Evolutionary conservation across 2,888 invertebrate species (phyloP).

Genomic region (Lydus trimaculatus): DNA sequence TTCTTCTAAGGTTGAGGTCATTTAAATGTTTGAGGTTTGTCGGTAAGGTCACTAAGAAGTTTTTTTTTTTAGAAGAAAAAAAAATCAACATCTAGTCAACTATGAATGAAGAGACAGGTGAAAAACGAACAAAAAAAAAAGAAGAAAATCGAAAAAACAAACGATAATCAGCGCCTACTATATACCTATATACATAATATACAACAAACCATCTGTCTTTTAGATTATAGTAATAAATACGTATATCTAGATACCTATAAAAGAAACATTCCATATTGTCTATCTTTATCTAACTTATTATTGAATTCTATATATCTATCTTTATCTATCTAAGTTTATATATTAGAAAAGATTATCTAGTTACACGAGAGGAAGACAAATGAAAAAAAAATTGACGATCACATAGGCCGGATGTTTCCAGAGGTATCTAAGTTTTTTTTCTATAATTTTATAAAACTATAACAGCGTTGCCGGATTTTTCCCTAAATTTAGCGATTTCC

Average conservation of each 20-base stretch:
- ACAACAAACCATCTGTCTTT: conserved; percentile 21
- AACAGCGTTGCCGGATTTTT: neutral
- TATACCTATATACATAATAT: neutral
- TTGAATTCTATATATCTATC: neutral
- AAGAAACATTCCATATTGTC: neutral
- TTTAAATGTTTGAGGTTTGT: neutral
- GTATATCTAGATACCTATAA: neutral
- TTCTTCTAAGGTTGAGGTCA: neutral
- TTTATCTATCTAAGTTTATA: neutral
- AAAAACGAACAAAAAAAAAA: neutral
- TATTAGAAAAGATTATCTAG: no score
- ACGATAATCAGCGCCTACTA: neutral
- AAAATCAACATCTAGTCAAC: neutral
- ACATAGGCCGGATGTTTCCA: neutral
- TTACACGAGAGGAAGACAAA: neutral
- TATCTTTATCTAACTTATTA: neutral
- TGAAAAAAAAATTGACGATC: neutral
- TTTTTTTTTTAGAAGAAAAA: neutral
- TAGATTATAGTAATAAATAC: conserved; percentile 24
- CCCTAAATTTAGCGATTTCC: neutral
- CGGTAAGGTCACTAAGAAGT: neutral
- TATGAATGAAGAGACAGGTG: neutral
- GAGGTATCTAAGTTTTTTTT: neutral
- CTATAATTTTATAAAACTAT: neutral
- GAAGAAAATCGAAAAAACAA: conserved; percentile 4